phyloP scores from a whole-genome alignment of 2,797 vertebrate species.

The Halcyon badia region DNA sequence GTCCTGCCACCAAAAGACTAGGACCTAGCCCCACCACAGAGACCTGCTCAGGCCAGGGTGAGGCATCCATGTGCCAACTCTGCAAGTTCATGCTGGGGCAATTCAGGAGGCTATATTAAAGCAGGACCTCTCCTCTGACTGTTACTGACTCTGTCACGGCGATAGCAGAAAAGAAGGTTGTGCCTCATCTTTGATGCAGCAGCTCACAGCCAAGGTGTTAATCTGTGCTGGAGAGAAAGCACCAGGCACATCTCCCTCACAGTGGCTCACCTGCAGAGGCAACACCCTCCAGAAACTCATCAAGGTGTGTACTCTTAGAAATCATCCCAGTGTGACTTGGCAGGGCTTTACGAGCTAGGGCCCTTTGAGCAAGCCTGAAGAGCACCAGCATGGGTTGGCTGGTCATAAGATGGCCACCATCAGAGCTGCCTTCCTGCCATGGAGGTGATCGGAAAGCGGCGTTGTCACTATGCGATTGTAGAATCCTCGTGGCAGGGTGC shows the following conservation, averaged over 20 bases:
- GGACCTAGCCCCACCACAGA: neutral
- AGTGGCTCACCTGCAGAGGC: neutral
- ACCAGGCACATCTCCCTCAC: neutral
- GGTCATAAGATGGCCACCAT: neutral
- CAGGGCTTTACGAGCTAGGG: neutral
- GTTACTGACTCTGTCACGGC: fast-evolving
- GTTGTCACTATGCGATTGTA: fast-evolving
- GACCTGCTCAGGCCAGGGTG: neutral
- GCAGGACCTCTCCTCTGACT: neutral
- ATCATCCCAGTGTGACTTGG: neutral
- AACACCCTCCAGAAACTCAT: neutral
- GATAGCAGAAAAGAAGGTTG: neutral
- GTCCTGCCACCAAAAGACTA: neutral
- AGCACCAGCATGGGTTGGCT: neutral
- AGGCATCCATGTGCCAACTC: neutral
- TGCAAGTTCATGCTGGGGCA: neutral
- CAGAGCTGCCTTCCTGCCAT: neutral
- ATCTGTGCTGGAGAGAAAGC: neutral
- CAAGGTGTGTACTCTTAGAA: neutral
- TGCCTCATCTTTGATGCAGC: neutral
- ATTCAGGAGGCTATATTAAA: neutral
- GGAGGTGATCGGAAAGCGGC: neutral
- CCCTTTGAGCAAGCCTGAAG: neutral
- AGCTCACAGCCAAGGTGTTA: neutral
- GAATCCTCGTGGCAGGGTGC: fast-evolving